Base-by-base conservation (phyloP, 2,888 invertebrate genomes). In the Parthenolecanium corni region DNA sequence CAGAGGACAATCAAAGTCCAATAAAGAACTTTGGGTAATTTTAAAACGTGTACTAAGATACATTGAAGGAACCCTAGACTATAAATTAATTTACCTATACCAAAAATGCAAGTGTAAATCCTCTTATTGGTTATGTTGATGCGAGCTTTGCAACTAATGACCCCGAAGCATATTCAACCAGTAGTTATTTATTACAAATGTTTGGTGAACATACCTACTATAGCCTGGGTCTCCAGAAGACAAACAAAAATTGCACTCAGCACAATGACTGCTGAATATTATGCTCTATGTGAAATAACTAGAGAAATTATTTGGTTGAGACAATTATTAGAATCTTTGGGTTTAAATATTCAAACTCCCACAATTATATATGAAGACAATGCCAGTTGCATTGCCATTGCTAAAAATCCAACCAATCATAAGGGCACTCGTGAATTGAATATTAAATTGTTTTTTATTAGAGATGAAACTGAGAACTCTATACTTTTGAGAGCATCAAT, bases 311-410 rank as follows among this genome's bases (percentile, higher is more conserved):
- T 38, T 38, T 38, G 38, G 38, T 12, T 38, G 9, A 9, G 38
- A 11, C 38, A 38, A 38, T 12, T 11, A 9, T 12, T 38, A 9
- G 38, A 38, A 38, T 38, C 38, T 9, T 38, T 38, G 12, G 38
- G 38, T n/a, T n/a, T n/a, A n/a, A n/a, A n/a, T n/a, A n/a, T n/a
- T n/a, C n/a, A n/a, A n/a, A n/a, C 23, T n/a, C 56, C 20, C 1
- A 42, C 40, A 3, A 21, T 3, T 1, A 18, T 56, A 1, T 56
- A 18, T 44, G 56, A 56, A 56, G 56, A 56, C 21, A 56, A 23
- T 14, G 2, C 14, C 2, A 12, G 40, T 16, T 56, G 56, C 25
- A 56, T 53, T 5, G 20, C 16, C 9, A 12, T 40, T 3, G 42
- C 24, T 5, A 56, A 20, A 38, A 21, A 20, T 4, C 11, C 38